Base-by-base conservation (phyloP, 2,888 invertebrate species). In the Dryocosmus kuriphilus region DNA sequence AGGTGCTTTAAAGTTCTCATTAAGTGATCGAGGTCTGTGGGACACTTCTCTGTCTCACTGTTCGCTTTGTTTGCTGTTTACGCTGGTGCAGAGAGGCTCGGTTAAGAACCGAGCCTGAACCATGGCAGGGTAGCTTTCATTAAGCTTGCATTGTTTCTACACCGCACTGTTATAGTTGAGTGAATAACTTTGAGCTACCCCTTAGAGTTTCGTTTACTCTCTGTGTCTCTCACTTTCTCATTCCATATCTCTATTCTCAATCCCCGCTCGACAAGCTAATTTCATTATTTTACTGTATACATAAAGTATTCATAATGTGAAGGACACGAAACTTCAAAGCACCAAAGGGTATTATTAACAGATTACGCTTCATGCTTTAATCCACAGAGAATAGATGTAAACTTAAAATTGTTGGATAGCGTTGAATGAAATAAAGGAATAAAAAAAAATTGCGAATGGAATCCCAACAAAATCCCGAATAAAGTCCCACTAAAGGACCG, bases 21-120 rank as follows among this genome's bases (percentile, higher is more conserved):
- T 89, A 89, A 88, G 87, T 87, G 88, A 89, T 89, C 88, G 89
- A 86, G 88, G 89, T 88, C 86, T 88, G 85, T 88, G 86, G 88
- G 88, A 86, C 89, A 88, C 87, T 88, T 87, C 84, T 86, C 85
- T 83, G 85, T 81, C 83, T 84, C 86, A 89, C 88, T 90, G 89
- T 90, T 89, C 88, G 85, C 88, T 88, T 88, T 89, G 88, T 89
- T 86, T 84, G 85, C 85, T 89, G 87, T 90, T 89, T 89, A 89
- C 87, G 88, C 83, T 78, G 80, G 73, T 27, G 78, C 77, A 78
- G 75, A 78, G 75, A 75, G 71, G 61, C 74, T 74, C 41, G 75
- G 67, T 74, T 62, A 78, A 67, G 77, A 76, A 61, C 77, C 77
- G 46, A 78, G 51, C 27, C 71, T n/a, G 46, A 46, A 41, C 41